phyloP scores from a whole-genome alignment of 2,113 vertebrate genomes.

The Platanista minor region DNA sequence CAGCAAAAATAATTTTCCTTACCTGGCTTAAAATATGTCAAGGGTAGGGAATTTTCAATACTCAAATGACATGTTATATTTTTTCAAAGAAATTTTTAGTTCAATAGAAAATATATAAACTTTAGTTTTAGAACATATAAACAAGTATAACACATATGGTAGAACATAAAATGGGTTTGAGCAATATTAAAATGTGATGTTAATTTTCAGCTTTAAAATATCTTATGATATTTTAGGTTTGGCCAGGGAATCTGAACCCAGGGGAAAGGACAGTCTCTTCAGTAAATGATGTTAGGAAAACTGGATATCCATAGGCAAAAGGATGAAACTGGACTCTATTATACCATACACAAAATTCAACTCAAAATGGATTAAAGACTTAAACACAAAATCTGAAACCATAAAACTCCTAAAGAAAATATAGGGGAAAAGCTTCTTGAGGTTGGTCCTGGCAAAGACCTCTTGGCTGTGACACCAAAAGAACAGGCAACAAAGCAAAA shows the following conservation, averaged over 20 bases:
- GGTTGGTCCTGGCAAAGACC: not conserved
- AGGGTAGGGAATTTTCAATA: not conserved
- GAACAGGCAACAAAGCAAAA: not conserved
- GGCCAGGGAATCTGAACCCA: not conserved
- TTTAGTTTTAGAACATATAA: not conserved
- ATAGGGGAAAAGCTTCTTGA: not conserved
- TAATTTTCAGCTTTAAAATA: not conserved
- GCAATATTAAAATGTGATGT: not conserved
- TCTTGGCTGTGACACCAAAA: not conserved
- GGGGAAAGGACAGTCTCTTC: not conserved
- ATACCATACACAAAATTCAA: not conserved
- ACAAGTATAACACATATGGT: not conserved
- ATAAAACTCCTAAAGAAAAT: not conserved
- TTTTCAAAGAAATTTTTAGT: not conserved
- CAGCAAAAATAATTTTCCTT: not conserved
- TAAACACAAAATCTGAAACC: not conserved
- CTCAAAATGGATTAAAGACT: not conserved
- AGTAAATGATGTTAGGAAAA: not conserved
- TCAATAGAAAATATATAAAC: not conserved
- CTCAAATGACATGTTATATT: not conserved
- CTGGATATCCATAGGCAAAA: not conserved
- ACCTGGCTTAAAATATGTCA: not conserved
- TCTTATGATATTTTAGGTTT: not conserved
- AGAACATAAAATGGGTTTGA: not conserved
- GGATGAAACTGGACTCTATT: not conserved